Percentiles rank a stretch among this genome's conserved stretches.
These are phyloP conservation scores for Augochlora pura DNA, from an alignment of 1,140 invertebrate species.

Conservation along the genomic window DNA sequence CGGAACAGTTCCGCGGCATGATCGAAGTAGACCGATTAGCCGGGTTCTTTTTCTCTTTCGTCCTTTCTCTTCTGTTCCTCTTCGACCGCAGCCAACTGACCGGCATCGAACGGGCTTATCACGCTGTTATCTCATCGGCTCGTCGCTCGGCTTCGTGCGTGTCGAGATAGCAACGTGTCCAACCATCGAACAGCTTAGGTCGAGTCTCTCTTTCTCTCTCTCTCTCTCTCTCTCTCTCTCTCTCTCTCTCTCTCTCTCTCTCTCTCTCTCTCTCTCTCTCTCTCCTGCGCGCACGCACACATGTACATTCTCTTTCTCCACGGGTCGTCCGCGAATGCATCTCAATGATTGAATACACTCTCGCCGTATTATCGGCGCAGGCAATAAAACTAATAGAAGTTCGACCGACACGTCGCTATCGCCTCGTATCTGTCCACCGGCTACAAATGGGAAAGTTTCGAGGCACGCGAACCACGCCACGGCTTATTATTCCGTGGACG, in stretches of 20 bases:
- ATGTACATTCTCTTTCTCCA: too few relatives aligned
- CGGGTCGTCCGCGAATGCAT: too few relatives aligned
- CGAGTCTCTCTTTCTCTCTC: neutral
- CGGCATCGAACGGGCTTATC: slow-evolving; percentile 55
- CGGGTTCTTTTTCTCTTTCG: neutral
- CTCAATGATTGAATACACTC: neutral
- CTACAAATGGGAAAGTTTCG: slow-evolving; percentile 70
- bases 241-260: neutral
- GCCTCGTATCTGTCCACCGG: slow-evolving; percentile 64
- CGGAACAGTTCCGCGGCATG: neutral
- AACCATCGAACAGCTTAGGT: slow-evolving; percentile 9
- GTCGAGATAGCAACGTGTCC: slow-evolving; percentile 61
- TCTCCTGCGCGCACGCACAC: too few relatives aligned
- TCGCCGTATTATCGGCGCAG: slow-evolving; percentile 58
- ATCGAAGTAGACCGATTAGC: slow-evolving; percentile 15
- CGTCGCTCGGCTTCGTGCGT: slow-evolving; percentile 44
- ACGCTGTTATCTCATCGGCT: slow-evolving; percentile 60
- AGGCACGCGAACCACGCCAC: slow-evolving; percentile 64
- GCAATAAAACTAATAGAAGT: slow-evolving; percentile 68
- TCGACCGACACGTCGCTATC: slow-evolving; percentile 64
- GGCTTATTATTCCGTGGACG: slow-evolving; percentile 56
- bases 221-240: too few relatives aligned
- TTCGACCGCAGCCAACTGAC: slow-evolving; percentile 20
- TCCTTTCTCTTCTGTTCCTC: neutral
- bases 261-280: too few relatives aligned